Conservation (phyloP, 1,140 invertebrate species). For the Caenorhabditis latens region DNA sequence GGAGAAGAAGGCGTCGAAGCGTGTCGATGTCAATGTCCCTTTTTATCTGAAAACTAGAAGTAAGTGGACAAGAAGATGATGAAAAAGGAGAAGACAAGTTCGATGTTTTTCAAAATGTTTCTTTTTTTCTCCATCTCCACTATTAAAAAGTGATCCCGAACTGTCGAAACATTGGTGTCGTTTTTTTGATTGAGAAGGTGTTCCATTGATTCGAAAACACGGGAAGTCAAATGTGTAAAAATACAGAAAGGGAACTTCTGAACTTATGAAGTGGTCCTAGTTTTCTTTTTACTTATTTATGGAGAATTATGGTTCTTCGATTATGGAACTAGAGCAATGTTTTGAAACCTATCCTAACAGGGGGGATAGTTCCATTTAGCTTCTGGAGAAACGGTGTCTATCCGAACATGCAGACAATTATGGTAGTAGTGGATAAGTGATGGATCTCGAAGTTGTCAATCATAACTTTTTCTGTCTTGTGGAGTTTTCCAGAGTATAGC, state of each 20-base stretch:
- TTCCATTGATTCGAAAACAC: neutral
- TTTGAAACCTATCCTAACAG: no score
- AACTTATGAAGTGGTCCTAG: no score
- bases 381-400: no score
- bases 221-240: neutral
- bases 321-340: no score
- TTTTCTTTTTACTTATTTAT: no score
- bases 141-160: slow-evolving; percentile 6
- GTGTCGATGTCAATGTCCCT: slow-evolving; percentile 2
- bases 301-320: no score
- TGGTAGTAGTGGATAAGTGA: no score
- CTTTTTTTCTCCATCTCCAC: neutral
- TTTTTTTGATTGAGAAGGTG: neutral
- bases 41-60: neutral
- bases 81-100: slow-evolving; percentile 3
- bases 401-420: no score
- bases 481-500: no score
- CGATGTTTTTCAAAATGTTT: slow-evolving; percentile 25
- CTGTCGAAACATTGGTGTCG: slow-evolving; percentile 24
- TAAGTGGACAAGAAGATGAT: slow-evolving; percentile 23
- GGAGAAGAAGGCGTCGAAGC: neutral
- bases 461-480: no score
- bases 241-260: neutral
- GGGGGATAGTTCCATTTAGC: no score
- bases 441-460: no score